Evolutionary conservation across 2,888 invertebrate species (phyloP), one percentile per base, ranked within the genome.

Genomic region (Agrotis exclamationis): DNA sequence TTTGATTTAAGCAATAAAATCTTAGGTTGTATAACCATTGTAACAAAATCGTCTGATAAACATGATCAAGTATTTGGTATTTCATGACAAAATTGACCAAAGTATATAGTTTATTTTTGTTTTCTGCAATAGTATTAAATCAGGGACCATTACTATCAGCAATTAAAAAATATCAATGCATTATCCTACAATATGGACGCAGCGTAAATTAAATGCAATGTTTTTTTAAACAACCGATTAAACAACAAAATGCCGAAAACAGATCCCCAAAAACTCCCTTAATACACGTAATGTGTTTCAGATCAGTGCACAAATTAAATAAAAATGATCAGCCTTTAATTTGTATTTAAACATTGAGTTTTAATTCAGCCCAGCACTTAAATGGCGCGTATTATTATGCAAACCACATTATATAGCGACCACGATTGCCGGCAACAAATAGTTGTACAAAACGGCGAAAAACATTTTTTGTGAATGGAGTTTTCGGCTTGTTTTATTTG

Each of bases 301-400:
- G 58, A 74, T 54, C 74, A 62, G 33, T 13, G 39, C 18, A 54
- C 57, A 72, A 68, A 75, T 79, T 63, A 76, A 80, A 76, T 76
- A 68, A 72, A 76, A 75, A 48, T 58, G 66, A 76, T 71, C 76
- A 53, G 16, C 33, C 16, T 28, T 63, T 51, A 45, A 64, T 64
- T 58, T 74, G 63, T 81, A 68, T 54, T 77, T 77, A 70, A 77
- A 68, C 18, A 56, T 53, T 53, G 56, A 33, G 53, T 70, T 76
- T 81, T 67, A 79, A 66, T 69, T 72, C 70, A 76, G 72, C 51
- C 56, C n/a, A 56, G 57, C 63, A 58, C 63, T 76, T 73, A 39
- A 82, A 84, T 77, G 76, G 57, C 18, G 59, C 68, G 63, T 75
- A 70, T 63, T 73, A 75, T 71, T 74, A 66, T 71, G 63, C 59